phyloP scores from a whole-genome alignment of 37 sponge, comb jelly and placozoan species.

The Ephydatia muelleri region DNA sequence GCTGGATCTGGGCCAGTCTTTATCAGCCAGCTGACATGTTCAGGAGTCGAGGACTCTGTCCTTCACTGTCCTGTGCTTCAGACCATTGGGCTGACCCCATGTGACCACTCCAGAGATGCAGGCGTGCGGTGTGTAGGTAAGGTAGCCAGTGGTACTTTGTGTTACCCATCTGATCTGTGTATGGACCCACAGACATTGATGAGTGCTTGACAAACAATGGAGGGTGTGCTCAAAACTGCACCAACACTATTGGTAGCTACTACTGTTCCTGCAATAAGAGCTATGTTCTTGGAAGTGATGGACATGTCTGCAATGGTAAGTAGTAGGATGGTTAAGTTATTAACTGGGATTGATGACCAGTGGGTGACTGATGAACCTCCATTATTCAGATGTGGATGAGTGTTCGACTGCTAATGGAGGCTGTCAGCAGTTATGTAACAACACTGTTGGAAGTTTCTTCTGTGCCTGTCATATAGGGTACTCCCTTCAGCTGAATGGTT shows the following conservation, averaged over 20 bases:
- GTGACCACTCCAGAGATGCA: conserved; percentile 41
- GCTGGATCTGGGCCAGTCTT: conserved; percentile 20
- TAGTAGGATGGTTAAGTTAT: too few relatives aligned
- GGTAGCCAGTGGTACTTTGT: background rate
- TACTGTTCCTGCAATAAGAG: conserved; percentile 14
- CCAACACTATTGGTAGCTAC: conserved; percentile 47
- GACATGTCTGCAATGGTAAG: conserved; percentile 21
- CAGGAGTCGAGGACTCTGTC: background rate
- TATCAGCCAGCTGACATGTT: background rate
- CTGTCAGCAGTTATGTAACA: conserved; percentile 32
- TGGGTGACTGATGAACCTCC: too few relatives aligned
- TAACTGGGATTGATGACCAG: too few relatives aligned
- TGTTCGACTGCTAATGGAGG: conserved; percentile 36
- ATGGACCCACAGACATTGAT: conserved; percentile 34
- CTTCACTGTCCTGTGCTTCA: background rate
- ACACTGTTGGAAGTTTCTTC: conserved; percentile 37
- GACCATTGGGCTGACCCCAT: conserved; percentile 6
- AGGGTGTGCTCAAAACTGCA: conserved; percentile 48
- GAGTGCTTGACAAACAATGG: conserved; percentile 31
- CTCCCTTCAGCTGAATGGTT: background rate
- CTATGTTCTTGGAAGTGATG: conserved; percentile 7
- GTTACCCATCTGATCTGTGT: background rate
- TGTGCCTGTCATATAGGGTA: conserved; percentile 37
- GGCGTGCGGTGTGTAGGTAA: conserved; percentile 40
- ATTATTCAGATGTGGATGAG: conserved; percentile 39